Conservation (phyloP, 1,140 invertebrate genomes). For the Drosophila willistoni region DNA sequence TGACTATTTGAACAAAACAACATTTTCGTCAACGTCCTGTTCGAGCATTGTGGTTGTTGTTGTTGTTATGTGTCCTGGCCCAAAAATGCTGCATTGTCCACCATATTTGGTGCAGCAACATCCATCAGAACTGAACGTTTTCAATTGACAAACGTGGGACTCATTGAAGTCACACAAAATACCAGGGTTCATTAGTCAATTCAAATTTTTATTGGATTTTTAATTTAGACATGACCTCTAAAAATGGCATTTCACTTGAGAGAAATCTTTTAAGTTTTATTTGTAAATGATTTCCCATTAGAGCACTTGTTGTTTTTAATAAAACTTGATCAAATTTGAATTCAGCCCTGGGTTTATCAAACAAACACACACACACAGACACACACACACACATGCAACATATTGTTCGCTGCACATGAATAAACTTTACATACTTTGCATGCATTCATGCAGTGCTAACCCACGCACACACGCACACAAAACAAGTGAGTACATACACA, state of each 20-base stretch:
- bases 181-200: not conserved
- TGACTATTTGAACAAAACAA: conserved; percentile 65
- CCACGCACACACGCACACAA: not conserved
- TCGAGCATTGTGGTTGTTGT: not conserved
- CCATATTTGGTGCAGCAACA: conserved; percentile 4
- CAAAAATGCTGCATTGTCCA: conserved; percentile 9
- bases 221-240: too few relatives aligned
- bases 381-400: conserved; percentile 1
- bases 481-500: not conserved
- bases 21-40: conserved; percentile 25
- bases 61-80: not conserved
- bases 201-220: not conserved
- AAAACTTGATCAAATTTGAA: not conserved
- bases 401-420: conserved; percentile 37
- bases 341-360: conserved; percentile 18
- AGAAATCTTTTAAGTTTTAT: not conserved
- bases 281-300: not conserved
- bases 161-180: not conserved
- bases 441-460: conserved; percentile 45
- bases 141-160: not conserved
- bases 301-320: not conserved
- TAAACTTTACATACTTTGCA: conserved; percentile 69
- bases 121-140: conserved; percentile 6
- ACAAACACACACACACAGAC: not conserved
- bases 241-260: not conserved